Conservation (phyloP, 2,888 invertebrate species). For the Sthenelais limicola region DNA sequence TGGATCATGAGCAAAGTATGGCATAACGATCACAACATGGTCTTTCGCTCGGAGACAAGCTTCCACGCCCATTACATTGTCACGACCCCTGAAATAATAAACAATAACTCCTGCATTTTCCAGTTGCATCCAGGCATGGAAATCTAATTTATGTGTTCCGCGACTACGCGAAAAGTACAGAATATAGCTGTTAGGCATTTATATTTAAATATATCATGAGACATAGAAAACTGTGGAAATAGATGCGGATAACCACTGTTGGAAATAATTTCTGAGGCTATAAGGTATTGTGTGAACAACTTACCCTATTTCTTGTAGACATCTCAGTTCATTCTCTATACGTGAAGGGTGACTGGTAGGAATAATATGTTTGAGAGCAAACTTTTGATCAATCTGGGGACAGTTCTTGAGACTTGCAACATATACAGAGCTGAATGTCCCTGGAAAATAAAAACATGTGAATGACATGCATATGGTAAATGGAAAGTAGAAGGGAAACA, state of each 20-base stretch:
- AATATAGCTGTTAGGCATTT: too few species aligned
- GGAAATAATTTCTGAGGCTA: too few species aligned
- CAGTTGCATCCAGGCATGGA: too few species aligned
- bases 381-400: conserved; percentile 70
- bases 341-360: conserved; percentile 89
- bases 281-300: conserved; percentile 12
- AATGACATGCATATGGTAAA: background rate
- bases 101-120: too few species aligned
- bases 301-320: conserved; percentile 77
- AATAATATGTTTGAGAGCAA: conserved; percentile 89
- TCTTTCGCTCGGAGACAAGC: conserved; percentile 84
- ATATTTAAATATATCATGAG: too few species aligned
- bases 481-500: background rate
- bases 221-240: too few species aligned
- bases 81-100: conserved; percentile 83
- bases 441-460: conserved; percentile 67
- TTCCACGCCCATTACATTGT: conserved; percentile 87
- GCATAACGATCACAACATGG: conserved; percentile 90
- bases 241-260: too few species aligned
- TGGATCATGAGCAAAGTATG: conserved; percentile 86
- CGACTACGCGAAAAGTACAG: too few species aligned
- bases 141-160: too few species aligned
- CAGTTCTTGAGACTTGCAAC: conserved; percentile 79
- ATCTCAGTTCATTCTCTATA: conserved; percentile 85
- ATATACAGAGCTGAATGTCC: conserved; percentile 90